A percentile compares a stretch with the other conserved stretches of the same genome.
phyloP scores from a whole-genome alignment of 1,140 invertebrate genomes.

The Sarcophaga peregrina region DNA sequence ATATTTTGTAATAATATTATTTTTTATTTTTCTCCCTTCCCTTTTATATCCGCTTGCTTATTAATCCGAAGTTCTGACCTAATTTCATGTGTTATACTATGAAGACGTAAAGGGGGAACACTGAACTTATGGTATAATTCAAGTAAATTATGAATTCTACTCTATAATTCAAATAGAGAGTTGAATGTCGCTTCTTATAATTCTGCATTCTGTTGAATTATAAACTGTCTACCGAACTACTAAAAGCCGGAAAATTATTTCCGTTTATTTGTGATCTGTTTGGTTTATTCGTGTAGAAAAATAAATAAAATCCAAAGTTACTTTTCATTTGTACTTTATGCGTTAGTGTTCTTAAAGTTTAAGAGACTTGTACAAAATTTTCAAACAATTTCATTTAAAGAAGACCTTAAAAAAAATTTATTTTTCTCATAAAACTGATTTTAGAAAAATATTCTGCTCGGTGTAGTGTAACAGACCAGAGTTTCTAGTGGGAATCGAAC shows the following conservation, averaged over 20 bases:
- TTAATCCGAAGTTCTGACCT: neutral
- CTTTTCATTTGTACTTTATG: too few relatives aligned
- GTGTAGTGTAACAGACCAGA: too few relatives aligned
- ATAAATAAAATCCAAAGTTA: neutral
- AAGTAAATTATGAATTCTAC: neutral
- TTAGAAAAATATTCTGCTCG: too few relatives aligned
- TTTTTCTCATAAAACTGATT: too few relatives aligned
- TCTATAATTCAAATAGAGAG: neutral
- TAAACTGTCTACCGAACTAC: constrained; percentile 9
- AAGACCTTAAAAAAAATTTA: too few relatives aligned
- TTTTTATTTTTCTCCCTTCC: neutral
- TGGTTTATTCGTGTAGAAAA: neutral
- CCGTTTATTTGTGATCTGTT: neutral
- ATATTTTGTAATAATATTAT: too few relatives aligned
- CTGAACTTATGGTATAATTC: neutral
- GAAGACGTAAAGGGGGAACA: neutral
- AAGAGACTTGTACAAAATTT: too few relatives aligned
- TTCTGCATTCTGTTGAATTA: neutral
- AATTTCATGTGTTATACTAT: neutral
- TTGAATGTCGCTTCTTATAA: neutral
- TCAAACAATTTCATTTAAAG: too few relatives aligned
- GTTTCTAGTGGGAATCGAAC: too few relatives aligned
- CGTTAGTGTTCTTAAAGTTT: too few relatives aligned
- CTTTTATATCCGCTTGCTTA: neutral
- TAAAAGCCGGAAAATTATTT: constrained; percentile 20